Conservation (phyloP, 2,888 invertebrate genomes). For the Entomobrya proxima region DNA sequence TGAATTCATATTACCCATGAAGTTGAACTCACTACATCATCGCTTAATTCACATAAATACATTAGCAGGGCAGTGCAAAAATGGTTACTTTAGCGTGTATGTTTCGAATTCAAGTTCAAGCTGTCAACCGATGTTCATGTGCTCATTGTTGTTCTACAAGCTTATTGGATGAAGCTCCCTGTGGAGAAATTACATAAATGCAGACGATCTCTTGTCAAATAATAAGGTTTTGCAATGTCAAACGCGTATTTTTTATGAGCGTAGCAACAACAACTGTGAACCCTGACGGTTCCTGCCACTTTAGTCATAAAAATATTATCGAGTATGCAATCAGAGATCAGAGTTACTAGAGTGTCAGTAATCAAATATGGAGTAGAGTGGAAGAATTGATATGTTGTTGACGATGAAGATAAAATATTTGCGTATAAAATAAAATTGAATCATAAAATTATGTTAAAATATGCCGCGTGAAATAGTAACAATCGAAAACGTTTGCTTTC, state of each 20-base stretch:
- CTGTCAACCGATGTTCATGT: conserved; percentile 26
- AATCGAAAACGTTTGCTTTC: too few species aligned
- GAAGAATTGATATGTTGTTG: conserved; percentile 14
- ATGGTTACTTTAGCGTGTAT: conserved; percentile 20
- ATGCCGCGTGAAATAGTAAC: background rate
- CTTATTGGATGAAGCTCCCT: conserved; percentile 26
- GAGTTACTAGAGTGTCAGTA: background rate
- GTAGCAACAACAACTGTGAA: conserved; percentile 26
- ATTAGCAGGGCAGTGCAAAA: background rate
- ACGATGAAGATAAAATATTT: background rate
- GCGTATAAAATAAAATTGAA: conserved; percentile 1
- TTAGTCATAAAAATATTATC: conserved; percentile 26
- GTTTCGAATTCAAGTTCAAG: conserved; percentile 23
- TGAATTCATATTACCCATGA: conserved; percentile 30
- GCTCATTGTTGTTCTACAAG: conserved; percentile 6
- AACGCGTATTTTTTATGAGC: conserved; percentile 26
- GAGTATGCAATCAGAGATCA: conserved; percentile 11
- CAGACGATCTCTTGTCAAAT: conserved; percentile 42
- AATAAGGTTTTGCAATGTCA: conserved; percentile 57
- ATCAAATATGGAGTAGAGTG: conserved; percentile 9
- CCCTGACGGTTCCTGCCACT: background rate
- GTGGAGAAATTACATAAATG: conserved; percentile 47
- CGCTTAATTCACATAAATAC: background rate
- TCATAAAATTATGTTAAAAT: conserved; percentile 16
- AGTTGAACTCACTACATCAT: background rate